Conservation (phyloP, 2,113 vertebrate species). For the Kryptolebias marmoratus region DNA sequence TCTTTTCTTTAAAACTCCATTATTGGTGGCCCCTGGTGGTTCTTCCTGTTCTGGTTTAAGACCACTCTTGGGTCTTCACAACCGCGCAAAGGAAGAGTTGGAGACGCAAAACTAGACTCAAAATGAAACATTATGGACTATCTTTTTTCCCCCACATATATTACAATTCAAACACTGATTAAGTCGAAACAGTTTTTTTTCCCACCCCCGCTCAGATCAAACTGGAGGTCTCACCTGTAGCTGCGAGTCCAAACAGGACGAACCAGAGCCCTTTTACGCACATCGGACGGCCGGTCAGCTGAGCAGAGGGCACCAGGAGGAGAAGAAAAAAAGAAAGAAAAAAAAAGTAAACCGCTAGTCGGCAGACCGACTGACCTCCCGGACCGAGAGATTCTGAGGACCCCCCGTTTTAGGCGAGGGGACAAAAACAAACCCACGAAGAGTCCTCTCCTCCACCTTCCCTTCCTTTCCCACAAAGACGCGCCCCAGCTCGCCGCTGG, state of each 20-base stretch:
- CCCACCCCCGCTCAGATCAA: background rate
- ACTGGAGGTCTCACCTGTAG: conserved; percentile 70
- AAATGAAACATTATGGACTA: background rate
- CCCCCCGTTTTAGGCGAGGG: background rate
- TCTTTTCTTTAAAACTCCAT: conserved; percentile 12
- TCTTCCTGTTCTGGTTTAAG: conserved; percentile 22
- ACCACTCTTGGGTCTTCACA: background rate
- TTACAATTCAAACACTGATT: no score
- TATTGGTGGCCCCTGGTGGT: background rate
- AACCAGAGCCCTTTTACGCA: conserved; percentile 54
- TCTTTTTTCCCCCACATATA: no score
- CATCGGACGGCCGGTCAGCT: conserved; percentile 54
- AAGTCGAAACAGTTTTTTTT: background rate
- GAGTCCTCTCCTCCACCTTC: conserved; percentile 21
- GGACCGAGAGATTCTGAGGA: background rate
- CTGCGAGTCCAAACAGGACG: conserved; percentile 76
- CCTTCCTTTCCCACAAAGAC: conserved; percentile 35
- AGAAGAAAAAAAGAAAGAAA: conserved; percentile 1
- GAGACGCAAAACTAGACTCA: background rate
- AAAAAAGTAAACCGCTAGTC: background rate
- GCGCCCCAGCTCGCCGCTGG: conserved; percentile 56
- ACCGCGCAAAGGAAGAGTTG: background rate
- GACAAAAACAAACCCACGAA: background rate
- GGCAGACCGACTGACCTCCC: no score
- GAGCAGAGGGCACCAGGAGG: conserved; percentile 2